Percentiles rank a stretch among this genome's conserved stretches.
phyloP scores from a whole-genome alignment of 2,888 invertebrate species.

The Macrostomum cliftonense region DNA sequence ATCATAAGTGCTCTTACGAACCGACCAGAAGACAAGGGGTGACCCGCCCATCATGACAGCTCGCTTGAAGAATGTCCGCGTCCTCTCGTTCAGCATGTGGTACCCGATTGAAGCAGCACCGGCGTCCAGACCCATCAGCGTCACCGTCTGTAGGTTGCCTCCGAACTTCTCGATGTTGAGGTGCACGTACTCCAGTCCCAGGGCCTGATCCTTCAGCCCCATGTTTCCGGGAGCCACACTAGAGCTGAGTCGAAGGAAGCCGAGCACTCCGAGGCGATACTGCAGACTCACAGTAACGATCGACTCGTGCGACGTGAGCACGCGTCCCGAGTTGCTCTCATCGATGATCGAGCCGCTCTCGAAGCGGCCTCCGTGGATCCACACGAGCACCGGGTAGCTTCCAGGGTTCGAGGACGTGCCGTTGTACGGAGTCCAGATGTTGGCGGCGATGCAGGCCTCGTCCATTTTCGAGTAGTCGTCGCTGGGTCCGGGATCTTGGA shows the following conservation, averaged over 20 bases:
- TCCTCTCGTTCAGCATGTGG: conserved; percentile 18
- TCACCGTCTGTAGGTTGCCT: conserved; percentile 19
- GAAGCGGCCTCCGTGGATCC: conserved; percentile 49
- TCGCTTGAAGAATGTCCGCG: conserved; percentile 17
- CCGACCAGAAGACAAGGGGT: conserved; percentile 17
- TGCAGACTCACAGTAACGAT: conserved; percentile 85
- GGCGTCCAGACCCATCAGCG: conserved; percentile 24
- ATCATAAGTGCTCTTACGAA: conserved; percentile 6
- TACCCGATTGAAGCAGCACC: conserved; percentile 19
- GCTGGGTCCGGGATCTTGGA: conserved; percentile 52
- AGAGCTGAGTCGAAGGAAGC: conserved; percentile 62
- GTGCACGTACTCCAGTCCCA: conserved; percentile 77
- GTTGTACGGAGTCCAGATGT: conserved; percentile 92
- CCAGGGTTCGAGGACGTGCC: conserved; percentile 50
- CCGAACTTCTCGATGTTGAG: conserved; percentile 51
- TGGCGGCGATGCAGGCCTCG: conserved; percentile 70
- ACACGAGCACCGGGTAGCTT: conserved; percentile 54
- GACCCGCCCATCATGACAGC: conserved; percentile 21
- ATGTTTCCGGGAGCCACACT: conserved; percentile 68
- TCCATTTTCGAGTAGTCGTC: conserved; percentile 48
- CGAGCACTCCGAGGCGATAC: conserved; percentile 68
- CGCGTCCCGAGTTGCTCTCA: conserved; percentile 39
- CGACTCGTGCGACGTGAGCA: conserved; percentile 64
- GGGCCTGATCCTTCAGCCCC: conserved; percentile 74
- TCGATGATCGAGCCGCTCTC: conserved; percentile 69